Evolutionary conservation across 2,113 vertebrate genomes (phyloP).

Genomic region (Dunckerocampus dactyliophorus): DNA sequence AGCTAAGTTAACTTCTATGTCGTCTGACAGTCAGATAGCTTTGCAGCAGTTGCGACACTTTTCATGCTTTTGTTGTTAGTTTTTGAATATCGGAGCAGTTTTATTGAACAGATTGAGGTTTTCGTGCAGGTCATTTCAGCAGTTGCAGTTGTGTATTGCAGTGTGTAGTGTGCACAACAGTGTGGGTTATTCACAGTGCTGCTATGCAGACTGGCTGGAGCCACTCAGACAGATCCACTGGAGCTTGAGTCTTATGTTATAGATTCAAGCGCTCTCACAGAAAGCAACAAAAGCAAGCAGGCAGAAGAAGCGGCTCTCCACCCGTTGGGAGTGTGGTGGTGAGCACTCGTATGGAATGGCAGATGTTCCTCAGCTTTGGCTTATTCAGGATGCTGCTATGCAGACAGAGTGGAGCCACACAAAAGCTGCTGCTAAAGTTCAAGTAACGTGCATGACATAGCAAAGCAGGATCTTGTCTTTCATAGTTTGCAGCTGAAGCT

Average conservation of each 20-base stretch:
- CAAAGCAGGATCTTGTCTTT: constrained; percentile 5
- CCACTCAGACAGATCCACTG: constrained; percentile 39
- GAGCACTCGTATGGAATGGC: constrained; percentile 19
- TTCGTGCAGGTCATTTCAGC: constrained; percentile 12
- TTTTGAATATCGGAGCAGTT: neutral
- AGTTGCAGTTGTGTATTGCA: constrained; percentile 29
- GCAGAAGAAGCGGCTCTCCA: neutral
- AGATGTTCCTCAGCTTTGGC: constrained; percentile 54
- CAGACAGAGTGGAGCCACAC: constrained; percentile 61
- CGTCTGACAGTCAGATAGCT: neutral
- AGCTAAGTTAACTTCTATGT: neutral
- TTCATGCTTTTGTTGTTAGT: neutral
- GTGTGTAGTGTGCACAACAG: constrained; percentile 5
- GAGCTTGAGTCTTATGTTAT: constrained; percentile 4
- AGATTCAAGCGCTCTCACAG: constrained; percentile 14
- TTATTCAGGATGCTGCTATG: constrained; percentile 51
- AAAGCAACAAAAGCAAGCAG: constrained; percentile 21
- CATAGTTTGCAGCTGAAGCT: constrained; percentile 13
- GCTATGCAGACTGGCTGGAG: constrained; percentile 71
- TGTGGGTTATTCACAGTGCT: constrained; percentile 62
- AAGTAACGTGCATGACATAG: constrained; percentile 22
- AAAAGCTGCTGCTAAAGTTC: constrained; percentile 34
- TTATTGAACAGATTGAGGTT: neutral
- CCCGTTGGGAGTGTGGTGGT: neutral
- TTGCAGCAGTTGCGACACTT: neutral